Conservation (phyloP, 2,888 invertebrate genomes). For the Cryptus armator region DNA sequence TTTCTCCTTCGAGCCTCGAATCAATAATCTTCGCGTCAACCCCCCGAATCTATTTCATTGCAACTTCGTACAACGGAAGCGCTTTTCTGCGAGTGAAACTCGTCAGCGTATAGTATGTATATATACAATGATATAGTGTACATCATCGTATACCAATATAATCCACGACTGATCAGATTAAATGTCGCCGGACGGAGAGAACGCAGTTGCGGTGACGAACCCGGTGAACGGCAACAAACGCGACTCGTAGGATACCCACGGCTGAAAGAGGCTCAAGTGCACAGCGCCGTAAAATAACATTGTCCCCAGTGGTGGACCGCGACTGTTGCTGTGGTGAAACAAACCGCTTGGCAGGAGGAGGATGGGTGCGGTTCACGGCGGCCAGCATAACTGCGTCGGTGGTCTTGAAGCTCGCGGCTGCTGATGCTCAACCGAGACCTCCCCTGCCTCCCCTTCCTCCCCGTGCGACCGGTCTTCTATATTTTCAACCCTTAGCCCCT, state of each 20-base stretch:
- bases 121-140: slow-evolving; percentile 22
- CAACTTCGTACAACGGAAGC: slow-evolving; percentile 24
- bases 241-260: slow-evolving; percentile 74
- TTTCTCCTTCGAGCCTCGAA: too few species aligned
- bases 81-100: slow-evolving; percentile 31
- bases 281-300: slow-evolving; percentile 85
- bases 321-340: slow-evolving; percentile 57
- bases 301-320: slow-evolving; percentile 78
- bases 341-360: slow-evolving; percentile 59
- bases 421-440: slow-evolving; percentile 3
- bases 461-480: slow-evolving; percentile 25
- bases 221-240: slow-evolving; percentile 62
- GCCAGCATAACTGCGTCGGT: slow-evolving; percentile 28
- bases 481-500: slow-evolving; percentile 7
- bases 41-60: not conserved
- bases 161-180: slow-evolving; percentile 85
- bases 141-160: slow-evolving; percentile 78
- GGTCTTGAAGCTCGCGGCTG: slow-evolving; percentile 54
- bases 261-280: slow-evolving; percentile 85
- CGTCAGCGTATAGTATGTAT: not conserved
- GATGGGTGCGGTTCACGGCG: slow-evolving; percentile 52
- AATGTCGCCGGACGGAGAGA: slow-evolving; percentile 77
- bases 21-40: slow-evolving; percentile 14
- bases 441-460: not conserved
- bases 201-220: slow-evolving; percentile 55